Evolutionary conservation across 2,797 vertebrate genomes (phyloP).

Genomic region (Heliangelus exortis): DNA sequence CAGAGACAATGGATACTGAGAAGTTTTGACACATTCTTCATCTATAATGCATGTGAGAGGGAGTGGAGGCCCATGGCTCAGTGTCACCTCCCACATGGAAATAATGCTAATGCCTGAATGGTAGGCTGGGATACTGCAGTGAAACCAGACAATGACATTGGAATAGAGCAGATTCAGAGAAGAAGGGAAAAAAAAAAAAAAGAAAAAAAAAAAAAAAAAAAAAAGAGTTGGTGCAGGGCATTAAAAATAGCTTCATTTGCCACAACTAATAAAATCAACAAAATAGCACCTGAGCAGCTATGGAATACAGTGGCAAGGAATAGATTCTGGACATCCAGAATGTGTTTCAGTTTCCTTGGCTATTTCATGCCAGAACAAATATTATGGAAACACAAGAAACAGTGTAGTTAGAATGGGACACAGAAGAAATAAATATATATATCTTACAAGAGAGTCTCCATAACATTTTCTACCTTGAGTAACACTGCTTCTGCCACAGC

Average conservation of each 20-base stretch:
- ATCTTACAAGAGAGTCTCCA: background rate
- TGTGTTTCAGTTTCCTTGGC: background rate
- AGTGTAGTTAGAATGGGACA: background rate
- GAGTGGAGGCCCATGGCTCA: background rate
- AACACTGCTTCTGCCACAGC: background rate
- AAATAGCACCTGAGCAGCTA: background rate
- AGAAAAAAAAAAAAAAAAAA: no score
- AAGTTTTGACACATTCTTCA: background rate
- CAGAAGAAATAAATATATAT: background rate
- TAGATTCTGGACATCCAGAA: background rate
- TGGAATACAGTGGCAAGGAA: background rate
- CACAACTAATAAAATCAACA: background rate
- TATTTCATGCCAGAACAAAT: background rate
- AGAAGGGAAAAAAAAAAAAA: no score
- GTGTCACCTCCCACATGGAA: background rate
- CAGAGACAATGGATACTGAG: background rate
- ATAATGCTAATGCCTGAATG: background rate
- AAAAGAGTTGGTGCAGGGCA: rapidly evolving
- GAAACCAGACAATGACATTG: background rate
- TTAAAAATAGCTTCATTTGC: background rate
- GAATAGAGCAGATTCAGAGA: rapidly evolving
- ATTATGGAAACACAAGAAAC: background rate
- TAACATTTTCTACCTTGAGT: background rate
- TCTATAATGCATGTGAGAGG: background rate
- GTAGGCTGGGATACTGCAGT: background rate